Percentiles rank a stretch among this genome's conserved stretches.
Conservation (phyloP, 2,888 invertebrate genomes). For the Nudaria mundana region DNA sequence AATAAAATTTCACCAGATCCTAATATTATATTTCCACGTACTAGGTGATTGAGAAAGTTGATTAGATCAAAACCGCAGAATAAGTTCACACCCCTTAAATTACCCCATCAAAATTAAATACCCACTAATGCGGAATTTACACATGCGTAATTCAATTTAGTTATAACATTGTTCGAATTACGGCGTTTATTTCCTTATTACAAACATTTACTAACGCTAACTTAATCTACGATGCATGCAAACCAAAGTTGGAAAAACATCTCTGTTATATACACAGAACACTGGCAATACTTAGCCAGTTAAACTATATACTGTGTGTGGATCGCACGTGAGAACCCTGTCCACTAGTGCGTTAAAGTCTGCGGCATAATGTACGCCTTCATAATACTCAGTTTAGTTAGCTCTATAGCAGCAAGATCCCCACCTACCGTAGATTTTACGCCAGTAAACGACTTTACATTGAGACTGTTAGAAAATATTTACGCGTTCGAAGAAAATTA, state of each 20-base stretch:
- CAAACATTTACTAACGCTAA: not conserved
- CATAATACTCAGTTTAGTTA: conserved; percentile 49
- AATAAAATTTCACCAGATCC: too few relatives aligned
- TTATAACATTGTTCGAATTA: too few relatives aligned
- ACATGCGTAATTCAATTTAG: too few relatives aligned
- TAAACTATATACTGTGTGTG: conserved; percentile 55
- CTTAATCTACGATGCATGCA: not conserved
- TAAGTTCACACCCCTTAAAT: too few relatives aligned
- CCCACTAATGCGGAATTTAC: too few relatives aligned
- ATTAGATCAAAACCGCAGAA: too few relatives aligned
- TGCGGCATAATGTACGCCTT: conserved; percentile 45
- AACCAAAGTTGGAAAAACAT: conserved; percentile 1
- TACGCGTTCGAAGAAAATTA: conserved; percentile 63
- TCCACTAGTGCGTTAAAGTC: conserved; percentile 38
- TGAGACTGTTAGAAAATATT: conserved; percentile 61
- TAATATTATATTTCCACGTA: too few relatives aligned
- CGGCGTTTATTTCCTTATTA: not conserved
- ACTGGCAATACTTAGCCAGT: conserved; percentile 54
- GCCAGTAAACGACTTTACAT: conserved; percentile 60
- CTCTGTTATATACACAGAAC: conserved; percentile 19
- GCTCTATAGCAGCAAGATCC: conserved; percentile 40
- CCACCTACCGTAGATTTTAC: conserved; percentile 54
- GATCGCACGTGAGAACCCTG: conserved; percentile 55
- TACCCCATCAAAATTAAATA: too few relatives aligned
- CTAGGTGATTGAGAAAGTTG: too few relatives aligned